These are phyloP conservation scores for Bombus superbus DNA, from an alignment of 1,140 invertebrate genomes.

Conservation along the genomic window DNA sequence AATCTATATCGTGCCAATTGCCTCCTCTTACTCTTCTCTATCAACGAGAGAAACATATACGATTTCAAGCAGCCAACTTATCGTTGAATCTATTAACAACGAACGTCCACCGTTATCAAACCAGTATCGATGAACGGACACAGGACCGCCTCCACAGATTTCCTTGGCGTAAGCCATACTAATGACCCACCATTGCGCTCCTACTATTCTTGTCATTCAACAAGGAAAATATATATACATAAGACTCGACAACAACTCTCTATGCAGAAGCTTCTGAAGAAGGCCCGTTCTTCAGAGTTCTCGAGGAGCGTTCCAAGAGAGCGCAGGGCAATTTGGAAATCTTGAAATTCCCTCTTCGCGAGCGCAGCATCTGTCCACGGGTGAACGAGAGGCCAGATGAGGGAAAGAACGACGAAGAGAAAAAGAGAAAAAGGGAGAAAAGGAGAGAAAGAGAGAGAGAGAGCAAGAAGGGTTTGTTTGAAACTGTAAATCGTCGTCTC, in stretches of 20 bases:
- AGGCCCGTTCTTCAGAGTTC: neutral
- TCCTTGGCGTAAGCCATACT: neutral
- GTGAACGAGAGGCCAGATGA: neutral
- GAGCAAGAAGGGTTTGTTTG: constrained; percentile 55
- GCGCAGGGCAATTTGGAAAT: constrained; percentile 31
- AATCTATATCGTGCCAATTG: too few relatives aligned
- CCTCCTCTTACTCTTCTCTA: too few relatives aligned
- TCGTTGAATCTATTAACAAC: neutral
- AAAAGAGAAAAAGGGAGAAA: too few relatives aligned
- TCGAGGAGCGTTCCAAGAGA: neutral
- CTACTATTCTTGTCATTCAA: neutral
- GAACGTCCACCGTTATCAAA: neutral
- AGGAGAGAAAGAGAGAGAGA: constrained; percentile 9
- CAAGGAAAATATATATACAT: neutral
- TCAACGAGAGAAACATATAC: too few relatives aligned
- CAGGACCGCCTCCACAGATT: neutral
- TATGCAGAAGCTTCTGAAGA: neutral
- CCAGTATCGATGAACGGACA: neutral
- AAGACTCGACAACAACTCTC: neutral
- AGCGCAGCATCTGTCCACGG: constrained; percentile 49
- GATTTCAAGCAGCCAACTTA: neutral
- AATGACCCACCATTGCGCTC: neutral
- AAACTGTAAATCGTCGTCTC: constrained; percentile 68
- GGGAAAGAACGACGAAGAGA: neutral
- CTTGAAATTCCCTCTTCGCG: constrained; percentile 40